phyloP scores from a whole-genome alignment of 2,797 vertebrate species.

The Rhinatrema bivittatum region DNA sequence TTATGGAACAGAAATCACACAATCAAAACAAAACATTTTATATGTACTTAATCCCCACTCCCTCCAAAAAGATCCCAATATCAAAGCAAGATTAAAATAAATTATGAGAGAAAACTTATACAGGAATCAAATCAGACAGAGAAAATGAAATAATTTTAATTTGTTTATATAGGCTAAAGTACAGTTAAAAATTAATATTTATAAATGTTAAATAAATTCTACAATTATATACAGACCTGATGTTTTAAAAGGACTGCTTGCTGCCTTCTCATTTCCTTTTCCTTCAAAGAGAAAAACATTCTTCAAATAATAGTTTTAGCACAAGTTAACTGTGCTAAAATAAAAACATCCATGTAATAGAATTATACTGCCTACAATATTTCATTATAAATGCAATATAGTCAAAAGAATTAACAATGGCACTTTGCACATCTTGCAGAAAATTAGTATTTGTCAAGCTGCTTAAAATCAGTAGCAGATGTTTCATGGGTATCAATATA shows the following conservation, averaged over 20 bases:
- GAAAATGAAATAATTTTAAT: no score
- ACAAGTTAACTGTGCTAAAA: no score
- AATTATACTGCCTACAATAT: no score
- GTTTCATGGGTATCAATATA: no score
- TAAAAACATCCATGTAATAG: no score
- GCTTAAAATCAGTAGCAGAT: no score
- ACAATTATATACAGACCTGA: conserved; percentile 73
- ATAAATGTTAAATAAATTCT: not conserved
- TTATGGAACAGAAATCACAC: conserved; percentile 91
- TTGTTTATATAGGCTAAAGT: conserved; percentile 12
- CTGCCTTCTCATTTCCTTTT: conserved; percentile 85
- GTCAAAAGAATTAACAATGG: no score
- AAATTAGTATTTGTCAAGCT: no score
- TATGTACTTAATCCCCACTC: conserved; percentile 48
- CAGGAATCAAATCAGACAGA: conserved; percentile 35
- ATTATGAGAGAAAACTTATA: conserved; percentile 45
- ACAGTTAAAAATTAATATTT: conserved; percentile 16
- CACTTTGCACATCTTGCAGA: no score
- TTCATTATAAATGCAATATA: no score
- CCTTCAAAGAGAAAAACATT: conserved; percentile 60
- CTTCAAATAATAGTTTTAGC: not conserved
- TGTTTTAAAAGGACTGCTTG: conserved; percentile 88
- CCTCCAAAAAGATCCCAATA: conserved; percentile 66
- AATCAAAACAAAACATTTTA: conserved; percentile 68
- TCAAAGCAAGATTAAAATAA: conserved; percentile 82